Base-by-base conservation (phyloP, 2,113 vertebrate species). In the Chionis minor region DNA sequence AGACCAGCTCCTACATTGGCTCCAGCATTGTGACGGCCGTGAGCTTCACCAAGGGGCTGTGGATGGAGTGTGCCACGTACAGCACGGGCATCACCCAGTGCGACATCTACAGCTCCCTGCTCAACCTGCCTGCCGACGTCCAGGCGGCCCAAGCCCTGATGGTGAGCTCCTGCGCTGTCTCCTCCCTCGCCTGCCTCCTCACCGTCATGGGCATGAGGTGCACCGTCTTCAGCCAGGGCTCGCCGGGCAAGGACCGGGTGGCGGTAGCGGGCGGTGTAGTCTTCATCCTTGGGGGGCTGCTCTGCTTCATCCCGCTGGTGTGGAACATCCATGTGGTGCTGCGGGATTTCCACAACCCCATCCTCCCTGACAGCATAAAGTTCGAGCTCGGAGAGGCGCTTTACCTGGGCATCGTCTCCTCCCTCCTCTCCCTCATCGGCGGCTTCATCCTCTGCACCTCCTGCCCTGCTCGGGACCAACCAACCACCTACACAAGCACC, bases 11-110 rank as follows among this genome's bases (percentile, higher is more conserved):
- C 42, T 99, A 99, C 92, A 96, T 99, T 1, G 99, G 99, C 63
- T 97, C 99, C 94, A 99, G 99, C 97, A 99, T 99, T 4, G 98
- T 99, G 77, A 99, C 99, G 0, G 99, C 99, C 0, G 98, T 99
- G 44, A 98, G 96, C 88, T 99, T 98, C 98, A 98, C 98, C 98
- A 98, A 99, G 92, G 99, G 99, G 42, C 98, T 99, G 66, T 99
- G 99, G 99, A 99, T 99, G 99, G 99, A 99, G 85, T 99, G 99
- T 1, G 99, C 99, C 58, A 98, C 98, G 1, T 98, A 99, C 96
- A 99, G 99, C 98, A 99, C 99, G 0, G 99, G 99, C 22, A 98
- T 99, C 97, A 99, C 99, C 63, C 99, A 99, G 85, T 99, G 99
- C 3, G 99, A 99, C 85, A 99, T 99, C 97, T 99, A 99, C 98